phyloP scores from a whole-genome alignment of 2,888 invertebrate genomes.

The Synanthedon vespiformis region DNA sequence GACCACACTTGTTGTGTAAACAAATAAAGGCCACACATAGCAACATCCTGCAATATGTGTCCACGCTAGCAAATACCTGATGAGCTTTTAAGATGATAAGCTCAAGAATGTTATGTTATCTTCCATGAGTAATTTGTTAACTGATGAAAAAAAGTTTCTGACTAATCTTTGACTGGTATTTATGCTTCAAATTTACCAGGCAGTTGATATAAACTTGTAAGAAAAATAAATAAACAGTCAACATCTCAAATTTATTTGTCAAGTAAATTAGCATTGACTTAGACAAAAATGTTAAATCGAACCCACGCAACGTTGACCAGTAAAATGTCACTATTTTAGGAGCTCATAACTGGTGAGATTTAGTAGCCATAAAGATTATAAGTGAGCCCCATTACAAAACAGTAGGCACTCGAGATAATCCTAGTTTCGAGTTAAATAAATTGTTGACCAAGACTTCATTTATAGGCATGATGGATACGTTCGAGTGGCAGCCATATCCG shows the following conservation, averaged over 20 bases:
- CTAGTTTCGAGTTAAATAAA: conserved; percentile 16
- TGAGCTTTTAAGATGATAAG: conserved; percentile 10
- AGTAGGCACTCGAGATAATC: conserved; percentile 16
- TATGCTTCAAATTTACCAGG: no score
- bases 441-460: conserved; percentile 44
- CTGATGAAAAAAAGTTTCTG: background rate
- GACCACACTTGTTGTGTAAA: conserved; percentile 26
- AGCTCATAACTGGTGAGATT: conserved; percentile 62
- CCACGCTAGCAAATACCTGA: conserved; percentile 13
- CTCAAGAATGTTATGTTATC: conserved; percentile 1
- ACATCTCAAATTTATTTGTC: no score
- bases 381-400: conserved; percentile 29
- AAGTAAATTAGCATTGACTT: no score
- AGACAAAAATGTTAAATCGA: conserved; percentile 20
- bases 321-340: conserved; percentile 66
- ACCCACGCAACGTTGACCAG: conserved; percentile 44
- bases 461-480: conserved; percentile 51
- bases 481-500: conserved; percentile 65
- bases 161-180: no score
- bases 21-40: conserved; percentile 17
- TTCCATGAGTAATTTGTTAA: conserved; percentile 2
- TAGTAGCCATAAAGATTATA: conserved; percentile 53
- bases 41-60: conserved; percentile 10
- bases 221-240: no score
- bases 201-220: no score